Base-by-base conservation (phyloP, 2,888 invertebrate species). In the Phyto melanocephala region DNA sequence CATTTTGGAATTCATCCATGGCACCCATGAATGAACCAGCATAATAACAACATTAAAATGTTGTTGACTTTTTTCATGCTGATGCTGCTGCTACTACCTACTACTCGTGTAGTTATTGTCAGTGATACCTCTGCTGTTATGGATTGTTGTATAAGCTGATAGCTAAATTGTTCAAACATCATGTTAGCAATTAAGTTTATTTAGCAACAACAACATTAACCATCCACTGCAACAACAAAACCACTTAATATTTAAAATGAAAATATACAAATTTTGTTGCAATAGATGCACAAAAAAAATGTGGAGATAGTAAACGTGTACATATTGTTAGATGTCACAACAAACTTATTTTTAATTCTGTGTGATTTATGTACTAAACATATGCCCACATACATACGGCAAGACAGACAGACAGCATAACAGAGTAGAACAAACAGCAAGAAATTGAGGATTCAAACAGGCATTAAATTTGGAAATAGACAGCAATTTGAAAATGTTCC, bases 281-380 rank as follows among this genome's bases (percentile, higher is more conserved):
- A n/a, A n/a, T n/a, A n/a, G n/a, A n/a, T n/a, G n/a, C n/a, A n/a
- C n/a, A n/a, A 50, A 45, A 2, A 70, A 24, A 56, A 54, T 63
- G 13, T 50, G 20, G 60, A 17, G 11, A n/a, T n/a, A 52, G 11
- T 52, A 22, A 42, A 65, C 4, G 22, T 15, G n/a, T 37, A 71
- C 40, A 35, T 56, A 67, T 81, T 76, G 40, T 81, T 56, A 72
- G 62, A 72, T 77, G 81, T 81, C 81, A 56, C 65, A 24, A 56
- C 56, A 68, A 68, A 76, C 62, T 80, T 72, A 68, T 71, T 82
- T 75, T n/a, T 24, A 28, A 17, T 28, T 28, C 20, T 20, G 4
- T 35, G 45, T 65, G 65, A 75, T 65, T 65, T 65, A 65, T 75
- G 54, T 35, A 24, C 45, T n/a, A 20, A 2, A 11, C 3, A 40